phyloP scores from a whole-genome alignment of 1,140 invertebrate species.

The Dendroctonus valens region DNA sequence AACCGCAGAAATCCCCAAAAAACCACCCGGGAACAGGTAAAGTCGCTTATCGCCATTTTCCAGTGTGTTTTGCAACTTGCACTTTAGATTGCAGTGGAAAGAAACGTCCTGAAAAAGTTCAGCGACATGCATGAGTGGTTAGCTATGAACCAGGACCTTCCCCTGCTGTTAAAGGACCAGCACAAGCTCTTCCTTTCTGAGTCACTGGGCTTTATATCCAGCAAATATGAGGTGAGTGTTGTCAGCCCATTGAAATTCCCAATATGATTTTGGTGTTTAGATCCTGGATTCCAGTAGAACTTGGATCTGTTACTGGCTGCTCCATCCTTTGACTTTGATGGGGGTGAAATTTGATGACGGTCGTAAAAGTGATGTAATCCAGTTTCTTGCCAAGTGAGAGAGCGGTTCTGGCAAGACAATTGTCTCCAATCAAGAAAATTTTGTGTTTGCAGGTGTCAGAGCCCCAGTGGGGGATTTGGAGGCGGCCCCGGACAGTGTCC shows the following conservation, averaged over 20 bases:
- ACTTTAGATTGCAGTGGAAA: conserved; percentile 41
- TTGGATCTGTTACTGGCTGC: conserved; percentile 95
- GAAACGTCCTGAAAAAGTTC: conserved; percentile 38
- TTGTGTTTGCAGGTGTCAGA: conserved; percentile 66
- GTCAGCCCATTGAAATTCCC: conserved; percentile 2
- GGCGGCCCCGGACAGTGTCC: conserved; percentile 89
- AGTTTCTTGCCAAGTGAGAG: conserved; percentile 62
- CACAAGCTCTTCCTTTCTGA: conserved; percentile 71
- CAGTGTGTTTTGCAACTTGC: neutral
- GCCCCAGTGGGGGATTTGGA: conserved; percentile 84
- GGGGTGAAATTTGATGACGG: conserved; percentile 67
- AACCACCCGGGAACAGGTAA: conserved; percentile 60
- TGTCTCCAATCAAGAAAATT: neutral
- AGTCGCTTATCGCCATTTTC: neutral
- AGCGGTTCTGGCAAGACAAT: neutral
- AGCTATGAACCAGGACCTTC: conserved; percentile 49
- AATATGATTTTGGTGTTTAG: conserved; percentile 49
- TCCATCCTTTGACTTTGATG: conserved; percentile 85
- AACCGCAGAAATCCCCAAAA: conserved; percentile 54
- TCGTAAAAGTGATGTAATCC: conserved; percentile 62
- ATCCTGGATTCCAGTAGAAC: conserved; percentile 90
- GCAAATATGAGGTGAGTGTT: conserved; percentile 65
- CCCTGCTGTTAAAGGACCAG: conserved; percentile 61
- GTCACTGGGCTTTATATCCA: conserved; percentile 65
- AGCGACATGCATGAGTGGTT: conserved; percentile 33